Conservation (phyloP, 2,888 invertebrate species). For the Sarcophaga caerulescens region DNA sequence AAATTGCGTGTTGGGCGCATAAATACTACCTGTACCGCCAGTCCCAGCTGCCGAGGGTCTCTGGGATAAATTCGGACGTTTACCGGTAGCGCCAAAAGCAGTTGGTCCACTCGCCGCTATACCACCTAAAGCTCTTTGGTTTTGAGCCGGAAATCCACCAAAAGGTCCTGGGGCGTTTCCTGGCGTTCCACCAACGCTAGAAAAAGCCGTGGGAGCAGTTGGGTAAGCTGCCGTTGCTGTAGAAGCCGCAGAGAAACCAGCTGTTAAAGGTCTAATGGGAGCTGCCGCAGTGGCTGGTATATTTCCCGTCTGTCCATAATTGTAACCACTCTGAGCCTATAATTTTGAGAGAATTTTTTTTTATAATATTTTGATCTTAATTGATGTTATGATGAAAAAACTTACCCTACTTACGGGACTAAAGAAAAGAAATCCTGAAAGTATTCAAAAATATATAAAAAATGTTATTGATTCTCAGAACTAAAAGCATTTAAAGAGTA, state of each 20-base stretch:
- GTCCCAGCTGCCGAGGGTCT: conserved; percentile 68
- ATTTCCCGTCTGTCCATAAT: conserved; percentile 86
- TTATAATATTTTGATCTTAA: not conserved
- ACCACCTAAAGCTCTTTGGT: conserved; percentile 71
- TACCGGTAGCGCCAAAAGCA: conserved; percentile 73
- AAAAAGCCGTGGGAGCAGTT: conserved; percentile 72
- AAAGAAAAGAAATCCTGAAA: conserved; percentile 73
- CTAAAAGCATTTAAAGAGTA: not conserved
- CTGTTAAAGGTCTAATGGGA: conserved; percentile 48
- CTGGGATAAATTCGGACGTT: conserved; percentile 65
- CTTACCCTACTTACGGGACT: conserved; percentile 72
- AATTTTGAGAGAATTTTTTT: conserved; percentile 21
- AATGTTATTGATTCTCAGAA: not conserved
- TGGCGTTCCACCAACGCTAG: conserved; percentile 47
- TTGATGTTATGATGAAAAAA: not conserved
- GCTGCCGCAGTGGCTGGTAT: conserved; percentile 73
- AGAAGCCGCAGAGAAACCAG: conserved; percentile 42
- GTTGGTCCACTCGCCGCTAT: conserved; percentile 70
- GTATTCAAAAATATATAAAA: conserved; percentile 53
- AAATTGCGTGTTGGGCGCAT: conserved; percentile 71
- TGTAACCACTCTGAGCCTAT: conserved; percentile 88
- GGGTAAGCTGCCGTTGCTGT: conserved; percentile 70
- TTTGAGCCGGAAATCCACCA: conserved; percentile 70
- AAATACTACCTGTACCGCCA: conserved; percentile 68
- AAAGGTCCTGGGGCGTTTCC: conserved; percentile 68